Evolutionary conservation across 2,888 invertebrate genomes (phyloP), one percentile per base, ranked within the genome.

Genomic region (Prenolepis imparis): DNA sequence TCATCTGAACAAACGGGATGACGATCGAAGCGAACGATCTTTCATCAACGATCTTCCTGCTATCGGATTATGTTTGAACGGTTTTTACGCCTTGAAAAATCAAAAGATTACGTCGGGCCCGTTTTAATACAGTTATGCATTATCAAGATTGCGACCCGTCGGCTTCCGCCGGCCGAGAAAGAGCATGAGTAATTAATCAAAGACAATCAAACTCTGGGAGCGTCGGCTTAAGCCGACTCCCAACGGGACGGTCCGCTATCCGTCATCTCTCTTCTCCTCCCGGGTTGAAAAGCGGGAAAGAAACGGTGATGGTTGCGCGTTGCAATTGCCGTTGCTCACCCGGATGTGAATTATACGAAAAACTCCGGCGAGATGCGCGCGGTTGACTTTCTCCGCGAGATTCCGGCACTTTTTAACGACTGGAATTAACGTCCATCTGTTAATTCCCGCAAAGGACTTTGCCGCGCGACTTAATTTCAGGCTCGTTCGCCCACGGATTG

Each of bases 121-220:
- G 48, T 52, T 52, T 93, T 93, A 93, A 93, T 93, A 93, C 93
- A 91, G 92, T 93, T 92, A 92, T 90, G 90, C 92, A 91, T 93
- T 94, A 94, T 94, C 94, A 93, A 93, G 94, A 94, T 94, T 92
- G 90, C 91, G 91, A 86, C 87, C 87, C 88, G 91, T 88, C 87
- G 89, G 89, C 92, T 92, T 91, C 92, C 91, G 92, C 90, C 87
- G 91, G 87, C 88, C 90, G 90, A 91, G 92, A 91, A 92, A 90
- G 90, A 89, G 91, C 91, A 90, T 87, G 91, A 90, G 93, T 93
- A 93, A 94, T 94, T 94, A 94, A 94, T 94, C 94, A 94, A 93
- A 93, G 93, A 94, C 94, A 94, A 94, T 94, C 94, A 94, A 94
- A 94, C 91, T 92, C 93, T 94, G 94, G 93, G 94, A 94, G 94